These are phyloP conservation scores for Hycleus cichorii DNA, from an alignment of 1,140 invertebrate species.

Conservation along the genomic window DNA sequence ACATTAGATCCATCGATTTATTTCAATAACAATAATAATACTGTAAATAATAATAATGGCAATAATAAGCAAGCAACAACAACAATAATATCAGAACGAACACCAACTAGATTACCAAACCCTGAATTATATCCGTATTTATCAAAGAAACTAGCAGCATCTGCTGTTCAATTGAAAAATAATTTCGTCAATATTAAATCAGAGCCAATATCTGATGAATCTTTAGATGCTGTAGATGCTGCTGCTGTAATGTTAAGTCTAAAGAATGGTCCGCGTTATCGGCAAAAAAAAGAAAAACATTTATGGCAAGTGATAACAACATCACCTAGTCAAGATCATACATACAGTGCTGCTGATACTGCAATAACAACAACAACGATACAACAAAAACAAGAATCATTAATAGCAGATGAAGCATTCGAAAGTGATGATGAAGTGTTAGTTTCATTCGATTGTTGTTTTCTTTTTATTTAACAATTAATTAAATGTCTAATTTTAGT, in stretches of 20 bases:
- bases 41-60: neutral
- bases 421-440: constrained; percentile 49
- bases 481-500: constrained; percentile 11
- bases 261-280: constrained; percentile 56
- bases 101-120: constrained; percentile 49
- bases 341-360: constrained; percentile 53
- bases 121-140: constrained; percentile 73
- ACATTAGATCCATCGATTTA: constrained; percentile 41
- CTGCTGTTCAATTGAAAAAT: constrained; percentile 32
- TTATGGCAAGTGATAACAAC: constrained; percentile 56
- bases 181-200: constrained; percentile 8
- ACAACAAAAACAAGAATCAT: constrained; percentile 3
- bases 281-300: constrained; percentile 40
- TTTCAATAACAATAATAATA: constrained; percentile 18
- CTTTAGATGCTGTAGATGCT: constrained; percentile 67
- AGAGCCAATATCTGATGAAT: constrained; percentile 39
- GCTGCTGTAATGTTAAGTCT: constrained; percentile 75
- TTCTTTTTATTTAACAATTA: neutral
- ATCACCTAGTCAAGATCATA: constrained; percentile 72
- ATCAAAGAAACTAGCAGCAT: constrained; percentile 56
- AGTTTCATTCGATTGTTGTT: constrained; percentile 9
- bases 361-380: neutral
- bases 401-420: constrained; percentile 43
- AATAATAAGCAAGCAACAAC: constrained; percentile 23
- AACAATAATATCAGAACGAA: constrained; percentile 33